phyloP scores from a whole-genome alignment of 1,140 invertebrate species.

The Leptoteleia sp. region DNA sequence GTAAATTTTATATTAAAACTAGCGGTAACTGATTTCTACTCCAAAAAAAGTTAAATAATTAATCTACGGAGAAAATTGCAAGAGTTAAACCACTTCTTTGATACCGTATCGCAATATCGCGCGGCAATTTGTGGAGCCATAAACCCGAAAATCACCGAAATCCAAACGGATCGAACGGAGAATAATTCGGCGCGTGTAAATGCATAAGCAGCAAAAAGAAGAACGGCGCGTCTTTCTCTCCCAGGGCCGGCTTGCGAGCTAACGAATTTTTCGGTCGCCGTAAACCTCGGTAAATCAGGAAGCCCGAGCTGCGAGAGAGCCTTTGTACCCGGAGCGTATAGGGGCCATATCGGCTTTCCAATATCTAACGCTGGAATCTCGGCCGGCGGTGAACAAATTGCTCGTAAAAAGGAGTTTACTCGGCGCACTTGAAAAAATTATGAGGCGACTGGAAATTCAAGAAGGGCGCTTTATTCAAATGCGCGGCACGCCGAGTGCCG shows the following conservation, averaged over 20 bases:
- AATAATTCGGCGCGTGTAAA: neutral
- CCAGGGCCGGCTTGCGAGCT: constrained; percentile 5
- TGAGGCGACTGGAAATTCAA: constrained; percentile 56
- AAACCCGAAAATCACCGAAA: too few relatives aligned
- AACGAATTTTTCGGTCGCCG: constrained; percentile 52
- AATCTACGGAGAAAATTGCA: too few relatives aligned
- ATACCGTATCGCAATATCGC: too few relatives aligned
- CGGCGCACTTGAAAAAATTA: constrained; percentile 63
- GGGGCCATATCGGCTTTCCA: constrained; percentile 63
- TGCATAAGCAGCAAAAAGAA: constrained; percentile 26
- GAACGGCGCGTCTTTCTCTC: neutral
- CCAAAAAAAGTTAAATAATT: too few relatives aligned
- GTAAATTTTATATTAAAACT: too few relatives aligned
- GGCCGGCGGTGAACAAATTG: constrained; percentile 61
- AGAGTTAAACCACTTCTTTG: too few relatives aligned
- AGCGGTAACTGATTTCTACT: too few relatives aligned
- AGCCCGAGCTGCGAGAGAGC: constrained; percentile 19
- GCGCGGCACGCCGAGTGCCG: constrained; percentile 37
- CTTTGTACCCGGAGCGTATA: constrained; percentile 43
- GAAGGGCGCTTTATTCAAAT: constrained; percentile 63
- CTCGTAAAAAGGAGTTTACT: constrained; percentile 65
- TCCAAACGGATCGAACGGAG: too few relatives aligned
- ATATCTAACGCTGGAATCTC: constrained; percentile 65
- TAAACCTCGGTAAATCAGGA: constrained; percentile 60
- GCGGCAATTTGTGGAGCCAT: too few relatives aligned